These are phyloP conservation scores for Scolopax bukidnonensis DNA, from an alignment of 2,797 vertebrate species.

Conservation along the genomic window DNA sequence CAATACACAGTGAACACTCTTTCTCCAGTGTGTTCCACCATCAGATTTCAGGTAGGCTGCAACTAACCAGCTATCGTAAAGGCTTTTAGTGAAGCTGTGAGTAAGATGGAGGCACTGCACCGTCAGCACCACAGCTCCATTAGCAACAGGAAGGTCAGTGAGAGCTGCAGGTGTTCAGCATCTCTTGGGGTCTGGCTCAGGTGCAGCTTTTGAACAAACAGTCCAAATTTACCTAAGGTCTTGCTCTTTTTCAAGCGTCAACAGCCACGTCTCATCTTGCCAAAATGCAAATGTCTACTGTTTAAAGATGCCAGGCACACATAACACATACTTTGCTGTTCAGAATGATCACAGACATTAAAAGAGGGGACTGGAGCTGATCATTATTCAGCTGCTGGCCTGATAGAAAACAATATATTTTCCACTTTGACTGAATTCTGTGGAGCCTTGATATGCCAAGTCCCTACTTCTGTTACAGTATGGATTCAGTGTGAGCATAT, in stretches of 20 bases:
- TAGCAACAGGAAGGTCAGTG: background rate
- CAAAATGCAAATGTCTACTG: background rate
- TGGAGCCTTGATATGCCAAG: background rate
- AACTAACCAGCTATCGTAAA: background rate
- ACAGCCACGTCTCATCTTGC: background rate
- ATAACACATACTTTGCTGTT: background rate
- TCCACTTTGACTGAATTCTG: background rate
- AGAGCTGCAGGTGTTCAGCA: background rate
- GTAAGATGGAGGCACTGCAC: background rate
- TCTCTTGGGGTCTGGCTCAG: background rate
- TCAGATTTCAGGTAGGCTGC: background rate
- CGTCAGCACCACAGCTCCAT: background rate
- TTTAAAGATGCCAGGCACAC: background rate
- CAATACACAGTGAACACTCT: background rate
- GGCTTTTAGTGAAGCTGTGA: background rate
- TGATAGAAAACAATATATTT: background rate
- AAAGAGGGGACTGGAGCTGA: background rate
- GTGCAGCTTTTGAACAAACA: background rate
- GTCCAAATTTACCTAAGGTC: background rate
- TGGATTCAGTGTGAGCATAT: background rate
- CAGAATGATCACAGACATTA: background rate
- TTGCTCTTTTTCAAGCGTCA: background rate
- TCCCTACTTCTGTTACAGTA: background rate
- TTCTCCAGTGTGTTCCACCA: fast-evolving
- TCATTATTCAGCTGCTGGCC: background rate